Evolutionary conservation across 1,140 invertebrate species (phyloP).

Genomic region (Latrodectus geometricus): DNA sequence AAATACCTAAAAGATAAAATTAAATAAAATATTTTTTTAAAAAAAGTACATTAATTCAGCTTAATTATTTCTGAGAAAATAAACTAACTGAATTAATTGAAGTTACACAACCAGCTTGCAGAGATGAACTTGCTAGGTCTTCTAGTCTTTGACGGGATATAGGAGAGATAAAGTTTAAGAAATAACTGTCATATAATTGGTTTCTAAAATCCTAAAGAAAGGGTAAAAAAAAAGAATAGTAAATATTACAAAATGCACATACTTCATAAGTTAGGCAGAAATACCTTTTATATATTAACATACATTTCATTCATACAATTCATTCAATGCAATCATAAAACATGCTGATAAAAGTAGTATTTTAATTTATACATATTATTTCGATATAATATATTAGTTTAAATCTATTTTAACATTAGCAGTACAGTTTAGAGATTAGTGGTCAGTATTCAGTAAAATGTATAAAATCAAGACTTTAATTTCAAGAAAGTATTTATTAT

Average conservation of each 20-base stretch:
- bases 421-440: no score
- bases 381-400: no score
- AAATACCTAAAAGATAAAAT: constrained; percentile 75
- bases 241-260: no score
- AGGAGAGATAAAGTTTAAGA: constrained; percentile 97
- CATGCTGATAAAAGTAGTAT: neutral
- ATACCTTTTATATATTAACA: neutral
- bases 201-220: constrained; percentile 78
- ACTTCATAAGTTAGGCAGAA: neutral
- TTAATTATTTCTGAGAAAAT: neutral
- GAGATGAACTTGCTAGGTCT: constrained; percentile 91
- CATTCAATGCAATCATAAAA: neutral
- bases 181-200: constrained; percentile 94
- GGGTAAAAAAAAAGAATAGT: neutral
- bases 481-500: no score
- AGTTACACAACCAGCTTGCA: constrained; percentile 87
- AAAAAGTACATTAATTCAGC: neutral
- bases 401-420: no score
- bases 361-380: no score
- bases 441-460: no score
- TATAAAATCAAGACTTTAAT: no score
- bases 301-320: neutral
- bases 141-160: constrained; percentile 95
- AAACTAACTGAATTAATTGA: constrained; percentile 86
- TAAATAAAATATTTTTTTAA: neutral